Base-by-base conservation (phyloP, 2,888 invertebrate genomes). In the Amiota minor region DNA sequence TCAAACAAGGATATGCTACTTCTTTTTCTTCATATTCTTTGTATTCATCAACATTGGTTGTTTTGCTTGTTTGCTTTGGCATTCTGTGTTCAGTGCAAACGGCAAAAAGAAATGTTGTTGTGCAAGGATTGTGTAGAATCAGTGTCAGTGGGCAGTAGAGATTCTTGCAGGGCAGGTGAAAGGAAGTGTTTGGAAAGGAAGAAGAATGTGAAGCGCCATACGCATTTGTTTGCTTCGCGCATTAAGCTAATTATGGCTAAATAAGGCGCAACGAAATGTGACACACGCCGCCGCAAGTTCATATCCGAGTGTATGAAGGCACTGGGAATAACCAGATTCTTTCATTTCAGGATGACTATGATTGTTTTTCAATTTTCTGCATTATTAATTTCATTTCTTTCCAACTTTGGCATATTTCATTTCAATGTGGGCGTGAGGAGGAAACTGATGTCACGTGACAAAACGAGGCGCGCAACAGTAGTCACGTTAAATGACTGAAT, bases 281-380 rank as follows among this genome's bases (percentile, higher is more conserved):
- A 69, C 80, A 81, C 80, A 73, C 77, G 77, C 80, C 35, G 35
- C 35, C 35, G 6, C 35, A 35, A 35, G 35, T 6, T 35, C 35
- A 35, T 14, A 65, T n/a, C 53, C 14, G 64, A 18, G 18, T 14
- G 35, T 20, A 35, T 53, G 49, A 18, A 46, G 55, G n/a, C 45
- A 50, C 0, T 20, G 49, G 11, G 18, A 70, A 56, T 23, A 59
- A 23, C 50, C 50, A 53, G 68, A 73, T 35, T 71, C 23, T 14
- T 35, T 16, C 47, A 35, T 35, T 35, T 35, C 35, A 35, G 35
- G 6, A 35, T 35, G 46, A 73, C 76, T 75, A 71, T 78, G 83
- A 86, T 86, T 86, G 85, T 85, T 84, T 86, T 85, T 87, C 87
- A 87, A 89, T 89, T 88, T 89, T 88, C 87, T 85, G 88, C 89